Base-by-base conservation (phyloP, 2,113 vertebrate species). In the Physeter macrocephalus region DNA sequence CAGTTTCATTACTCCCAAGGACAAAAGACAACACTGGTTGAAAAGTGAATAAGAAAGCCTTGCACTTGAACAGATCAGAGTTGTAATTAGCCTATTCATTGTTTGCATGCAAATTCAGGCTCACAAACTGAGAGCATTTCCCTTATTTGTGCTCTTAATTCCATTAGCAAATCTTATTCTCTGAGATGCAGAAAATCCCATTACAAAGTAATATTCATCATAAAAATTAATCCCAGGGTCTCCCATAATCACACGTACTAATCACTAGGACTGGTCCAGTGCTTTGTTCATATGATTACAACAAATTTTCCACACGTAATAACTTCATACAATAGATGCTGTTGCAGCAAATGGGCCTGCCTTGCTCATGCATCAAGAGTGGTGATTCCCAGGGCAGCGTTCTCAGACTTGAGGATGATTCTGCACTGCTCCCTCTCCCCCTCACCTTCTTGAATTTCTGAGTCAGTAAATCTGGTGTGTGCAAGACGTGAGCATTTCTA, bases 121-220 rank as follows among this genome's bases (percentile, higher is more conserved):
- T 96, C 71, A 71, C 54, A 46, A 71, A 92, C 2, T 89, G 57
- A 74, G 49, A 92, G 15, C 66, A 69, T 75, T 87, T 94, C 39
- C 92, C 52, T 96, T 77, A 61, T 85, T 93, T 92, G 43, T 87
- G 49, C 34, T 97, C 91, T 93, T 95, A 96, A 89, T 95, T 82
- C 41, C 69, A 8, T 78, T 83, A 92, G 87, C 34, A 95, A 96
- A 80, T 92, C 36, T 86, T 83, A 89, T 69, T 97, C 91, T 89
- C 62, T 95, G 57, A 93, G 74, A 64, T 92, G 57, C 62, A n/a
- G 31, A 96, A 94, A 97, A 94, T 86, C 66, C 78, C 34, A 89
- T 87, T 94, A 77, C n/a, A 89, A n/a, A 93, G 72, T 86, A 93
- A 49, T 87, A 93, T 83, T 92, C 78, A 93, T 93, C 61, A 49